phyloP scores from a whole-genome alignment of 2,113 vertebrate species.

The Tautogolabrus adspersus region DNA sequence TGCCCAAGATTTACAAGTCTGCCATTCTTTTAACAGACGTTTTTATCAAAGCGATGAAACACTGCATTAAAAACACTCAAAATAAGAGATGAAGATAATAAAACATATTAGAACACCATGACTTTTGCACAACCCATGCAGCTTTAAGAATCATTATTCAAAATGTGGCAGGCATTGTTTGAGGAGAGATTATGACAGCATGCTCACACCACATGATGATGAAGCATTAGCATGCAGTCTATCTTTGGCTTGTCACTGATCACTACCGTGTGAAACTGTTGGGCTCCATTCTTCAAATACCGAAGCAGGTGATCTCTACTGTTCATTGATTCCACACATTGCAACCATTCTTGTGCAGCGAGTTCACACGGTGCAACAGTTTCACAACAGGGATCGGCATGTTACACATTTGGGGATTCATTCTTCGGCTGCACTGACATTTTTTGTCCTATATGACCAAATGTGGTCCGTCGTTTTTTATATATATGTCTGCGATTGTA shows the following conservation, averaged over 20 bases:
- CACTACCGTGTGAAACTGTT: not conserved
- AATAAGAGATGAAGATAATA: too few species aligned
- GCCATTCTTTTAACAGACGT: too few species aligned
- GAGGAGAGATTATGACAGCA: conserved; percentile 13
- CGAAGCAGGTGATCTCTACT: conserved; percentile 15
- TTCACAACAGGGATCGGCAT: conserved; percentile 3
- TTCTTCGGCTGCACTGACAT: conserved; percentile 36
- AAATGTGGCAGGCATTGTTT: too few species aligned
- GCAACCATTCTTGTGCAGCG: conserved; percentile 1
- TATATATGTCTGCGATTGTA: conserved; percentile 26
- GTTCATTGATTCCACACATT: conserved; percentile 25
- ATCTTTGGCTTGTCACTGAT: conserved; percentile 28
- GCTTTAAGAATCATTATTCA: too few species aligned
- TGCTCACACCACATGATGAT: not conserved
- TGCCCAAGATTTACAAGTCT: too few species aligned
- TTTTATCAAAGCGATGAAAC: too few species aligned
- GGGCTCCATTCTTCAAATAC: conserved; percentile 38
- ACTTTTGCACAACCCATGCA: too few species aligned
- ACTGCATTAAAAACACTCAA: too few species aligned
- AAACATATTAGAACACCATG: too few species aligned
- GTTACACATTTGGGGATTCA: conserved; percentile 14
- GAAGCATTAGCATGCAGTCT: conserved; percentile 28
- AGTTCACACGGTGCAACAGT: conserved; percentile 25
- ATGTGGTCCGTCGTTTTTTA: conserved; percentile 34
- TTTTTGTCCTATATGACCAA: conserved; percentile 36